A percentile compares a stretch with the other conserved stretches of the same genome.
phyloP scores from a whole-genome alignment of 2,797 vertebrate species.

The Yasuhikotakia modesta region DNA sequence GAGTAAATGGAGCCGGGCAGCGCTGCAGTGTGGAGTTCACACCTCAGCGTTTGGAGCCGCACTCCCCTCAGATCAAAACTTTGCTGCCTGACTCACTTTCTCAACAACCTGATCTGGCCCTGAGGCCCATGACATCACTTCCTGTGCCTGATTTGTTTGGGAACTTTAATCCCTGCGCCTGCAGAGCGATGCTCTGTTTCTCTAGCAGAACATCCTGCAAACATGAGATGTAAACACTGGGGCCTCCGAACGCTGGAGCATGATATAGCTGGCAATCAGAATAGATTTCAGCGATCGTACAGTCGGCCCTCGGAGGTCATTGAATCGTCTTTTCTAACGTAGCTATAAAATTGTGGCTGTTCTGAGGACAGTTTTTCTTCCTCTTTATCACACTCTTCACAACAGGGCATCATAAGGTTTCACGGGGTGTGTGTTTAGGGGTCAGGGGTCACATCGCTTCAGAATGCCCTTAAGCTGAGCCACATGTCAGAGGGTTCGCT shows the following conservation, averaged over 20 bases:
- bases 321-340: no score
- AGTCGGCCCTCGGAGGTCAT: not conserved
- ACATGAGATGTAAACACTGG: slow-evolving; percentile 57
- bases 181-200: slow-evolving; percentile 76
- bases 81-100: slow-evolving; percentile 76
- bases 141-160: slow-evolving; percentile 79
- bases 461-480: slow-evolving; percentile 55
- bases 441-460: slow-evolving; percentile 51
- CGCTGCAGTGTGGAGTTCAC: slow-evolving; percentile 71
- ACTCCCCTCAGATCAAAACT: slow-evolving; percentile 48
- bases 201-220: slow-evolving; percentile 74
- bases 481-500: slow-evolving; percentile 50
- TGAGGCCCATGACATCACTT: slow-evolving; percentile 77
- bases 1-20: slow-evolving; percentile 68
- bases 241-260: slow-evolving; percentile 10
- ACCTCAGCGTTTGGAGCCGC: slow-evolving; percentile 68
- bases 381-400: slow-evolving; percentile 22
- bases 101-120: slow-evolving; percentile 74
- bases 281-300: not conserved
- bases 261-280: not conserved
- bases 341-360: not conserved
- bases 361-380: not conserved
- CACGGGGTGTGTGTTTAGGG: slow-evolving; percentile 44
- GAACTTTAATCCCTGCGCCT: slow-evolving; percentile 77
- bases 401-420: slow-evolving; percentile 22